These are phyloP conservation scores for Chascanopsetta lugubris DNA, from an alignment of 2,113 vertebrate species.

Conservation along the genomic window DNA sequence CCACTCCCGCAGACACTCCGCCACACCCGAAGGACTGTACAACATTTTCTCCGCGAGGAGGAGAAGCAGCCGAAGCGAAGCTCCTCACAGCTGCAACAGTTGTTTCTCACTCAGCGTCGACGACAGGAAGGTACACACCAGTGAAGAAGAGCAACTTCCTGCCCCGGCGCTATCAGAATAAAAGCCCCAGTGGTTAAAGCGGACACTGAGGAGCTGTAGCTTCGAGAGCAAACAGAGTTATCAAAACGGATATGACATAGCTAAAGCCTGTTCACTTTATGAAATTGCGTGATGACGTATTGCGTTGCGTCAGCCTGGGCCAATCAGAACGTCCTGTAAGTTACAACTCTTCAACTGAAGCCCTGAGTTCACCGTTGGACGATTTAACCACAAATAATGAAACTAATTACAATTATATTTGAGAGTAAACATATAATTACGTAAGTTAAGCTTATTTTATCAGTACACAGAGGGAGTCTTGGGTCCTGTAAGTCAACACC, in stretches of 20 bases:
- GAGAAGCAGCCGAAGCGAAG: no score
- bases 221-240: no score
- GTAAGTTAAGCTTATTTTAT: no score
- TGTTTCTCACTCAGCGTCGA: not conserved
- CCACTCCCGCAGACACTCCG: conserved; percentile 90
- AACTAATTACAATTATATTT: no score
- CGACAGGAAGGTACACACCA: no score
- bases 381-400: not conserved
- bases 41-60: conserved; percentile 59
- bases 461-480: accelerated
- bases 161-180: conserved; percentile 22
- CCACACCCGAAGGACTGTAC: conserved; percentile 59
- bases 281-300: not conserved
- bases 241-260: no score
- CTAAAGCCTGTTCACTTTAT: accelerated
- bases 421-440: no score
- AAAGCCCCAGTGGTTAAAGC: no score
- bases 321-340: conserved; percentile 15
- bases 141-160: not conserved
- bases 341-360: no score
- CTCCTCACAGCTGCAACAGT: conserved; percentile 41
- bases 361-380: not conserved
- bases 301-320: no score
- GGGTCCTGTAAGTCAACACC: not conserved
- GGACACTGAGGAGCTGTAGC: no score